phyloP scores from a whole-genome alignment of 2,113 vertebrate species.

The Chloroceryle aenea region DNA sequence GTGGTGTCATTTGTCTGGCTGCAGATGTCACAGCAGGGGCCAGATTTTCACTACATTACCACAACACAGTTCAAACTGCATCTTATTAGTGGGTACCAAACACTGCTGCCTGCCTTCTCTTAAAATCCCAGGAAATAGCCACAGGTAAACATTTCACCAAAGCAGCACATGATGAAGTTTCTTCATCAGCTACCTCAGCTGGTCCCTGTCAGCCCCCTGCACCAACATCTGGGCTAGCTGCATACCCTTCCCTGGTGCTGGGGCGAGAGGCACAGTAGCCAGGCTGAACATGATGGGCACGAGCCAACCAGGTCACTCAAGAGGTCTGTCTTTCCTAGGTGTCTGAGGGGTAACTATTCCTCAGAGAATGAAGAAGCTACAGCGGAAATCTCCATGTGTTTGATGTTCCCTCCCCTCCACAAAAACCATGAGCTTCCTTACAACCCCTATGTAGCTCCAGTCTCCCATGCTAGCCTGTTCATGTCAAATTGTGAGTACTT shows the following conservation, averaged over 20 bases:
- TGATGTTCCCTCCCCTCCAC: background rate
- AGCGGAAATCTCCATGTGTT: background rate
- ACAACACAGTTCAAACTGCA: conserved; percentile 23
- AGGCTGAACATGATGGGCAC: background rate
- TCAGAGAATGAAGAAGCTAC: background rate
- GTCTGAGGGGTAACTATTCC: background rate
- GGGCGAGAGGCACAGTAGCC: rapidly evolving
- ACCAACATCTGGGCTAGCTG: background rate
- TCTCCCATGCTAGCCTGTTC: background rate
- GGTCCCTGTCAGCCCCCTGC: background rate
- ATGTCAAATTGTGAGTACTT: background rate
- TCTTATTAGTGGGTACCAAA: conserved; percentile 45
- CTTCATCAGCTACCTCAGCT: background rate
- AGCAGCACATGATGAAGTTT: background rate
- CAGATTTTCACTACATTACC: conserved; percentile 57
- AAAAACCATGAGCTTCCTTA: background rate
- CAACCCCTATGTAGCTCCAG: background rate
- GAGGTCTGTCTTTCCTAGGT: background rate
- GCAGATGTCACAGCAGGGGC: conserved; percentile 48
- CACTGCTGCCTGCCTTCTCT: background rate
- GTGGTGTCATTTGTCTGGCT: conserved; percentile 29
- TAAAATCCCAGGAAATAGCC: background rate
- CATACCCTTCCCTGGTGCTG: background rate
- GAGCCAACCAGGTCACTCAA: background rate
- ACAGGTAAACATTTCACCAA: background rate